phyloP scores from a whole-genome alignment of 2,888 invertebrate species.

The Cataglyphis cursor region DNA sequence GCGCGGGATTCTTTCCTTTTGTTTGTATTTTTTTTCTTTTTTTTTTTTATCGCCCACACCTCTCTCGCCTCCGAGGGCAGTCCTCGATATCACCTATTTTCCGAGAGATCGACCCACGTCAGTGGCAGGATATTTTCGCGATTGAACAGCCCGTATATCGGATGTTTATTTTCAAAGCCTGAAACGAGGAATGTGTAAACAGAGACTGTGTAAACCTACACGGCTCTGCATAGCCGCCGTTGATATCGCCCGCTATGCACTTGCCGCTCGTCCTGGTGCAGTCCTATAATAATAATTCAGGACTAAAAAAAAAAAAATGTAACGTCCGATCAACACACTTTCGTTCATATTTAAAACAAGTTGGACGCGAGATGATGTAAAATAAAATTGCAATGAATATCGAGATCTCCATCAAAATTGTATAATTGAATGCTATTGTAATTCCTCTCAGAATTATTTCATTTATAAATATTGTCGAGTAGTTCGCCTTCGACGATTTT shows the following conservation, averaged over 20 bases:
- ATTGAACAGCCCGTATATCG: slow-evolving; percentile 52
- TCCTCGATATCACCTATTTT: slow-evolving; percentile 60
- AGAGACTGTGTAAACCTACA: slow-evolving; percentile 26
- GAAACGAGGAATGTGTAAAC: slow-evolving; percentile 58
- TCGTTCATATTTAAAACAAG: neutral
- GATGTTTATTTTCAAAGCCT: slow-evolving; percentile 66
- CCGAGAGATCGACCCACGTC: slow-evolving; percentile 55
- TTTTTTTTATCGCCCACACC: slow-evolving; percentile 6
- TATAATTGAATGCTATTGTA: neutral
- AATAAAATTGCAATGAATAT: neutral
- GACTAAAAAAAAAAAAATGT: neutral
- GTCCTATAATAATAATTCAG: neutral
- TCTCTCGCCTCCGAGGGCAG: slow-evolving; percentile 43
- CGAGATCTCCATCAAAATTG: neutral
- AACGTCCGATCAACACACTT: neutral
- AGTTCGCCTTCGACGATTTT: slow-evolving; percentile 6
- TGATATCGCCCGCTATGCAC: neutral
- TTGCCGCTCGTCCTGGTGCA: neutral
- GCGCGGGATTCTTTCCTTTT: neutral
- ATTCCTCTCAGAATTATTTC: slow-evolving; percentile 26
- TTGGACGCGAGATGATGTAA: neutral
- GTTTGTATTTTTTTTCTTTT: neutral
- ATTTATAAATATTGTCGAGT: neutral
- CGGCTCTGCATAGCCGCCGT: neutral
- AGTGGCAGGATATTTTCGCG: slow-evolving; percentile 60